Base-by-base conservation (phyloP, 2,797 vertebrate genomes). In the Buceros bicornis region DNA sequence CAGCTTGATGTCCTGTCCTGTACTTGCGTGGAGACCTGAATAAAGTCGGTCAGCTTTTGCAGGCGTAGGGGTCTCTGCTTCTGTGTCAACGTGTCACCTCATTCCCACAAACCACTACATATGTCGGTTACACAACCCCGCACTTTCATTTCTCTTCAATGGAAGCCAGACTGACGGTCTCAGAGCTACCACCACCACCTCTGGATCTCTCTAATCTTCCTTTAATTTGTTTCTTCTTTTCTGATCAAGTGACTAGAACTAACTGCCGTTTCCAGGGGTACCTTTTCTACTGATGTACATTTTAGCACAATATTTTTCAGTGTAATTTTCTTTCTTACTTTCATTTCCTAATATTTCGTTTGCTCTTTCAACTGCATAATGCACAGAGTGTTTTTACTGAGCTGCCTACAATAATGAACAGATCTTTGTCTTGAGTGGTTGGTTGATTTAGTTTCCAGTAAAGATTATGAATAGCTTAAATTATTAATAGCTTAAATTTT, bases 391-490 rank as follows among this genome's bases (percentile, higher is more conserved):
- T 56, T 94, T 76, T 82, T 72, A 69, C 42, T 85, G 71, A 79
- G 43, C 77, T 72, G 66, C 37, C 58, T 82, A 42, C 66, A 51
- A 16, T 76, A 90, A 86, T 64, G 29, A 90, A 60, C 3, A 6
- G 6, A 20, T 37, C 57, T 93, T 77, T 71, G 35, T 88, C 76
- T 83, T 71, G 40, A 83, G 65, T 3, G 1, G 17, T 79, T 81
- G 45, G 54, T 78, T 86, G 56, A 83, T 95, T 81, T 90, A n/a
- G 7, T 78, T 86, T 93, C 80, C 73, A 71, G 33, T 86, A 69
- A 88, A 67, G 18, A 40, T 57, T 77, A 83, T 37, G 10, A 83
- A 53, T 65, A 81, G 76, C 50, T 64, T 80, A 45, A 88, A 83
- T 95, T 77, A 70, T 33, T 33, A 33, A 33, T 33, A 33, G 33